These are phyloP conservation scores for Mycteria americana DNA, from an alignment of 2,797 vertebrate species.

Conservation along the genomic window DNA sequence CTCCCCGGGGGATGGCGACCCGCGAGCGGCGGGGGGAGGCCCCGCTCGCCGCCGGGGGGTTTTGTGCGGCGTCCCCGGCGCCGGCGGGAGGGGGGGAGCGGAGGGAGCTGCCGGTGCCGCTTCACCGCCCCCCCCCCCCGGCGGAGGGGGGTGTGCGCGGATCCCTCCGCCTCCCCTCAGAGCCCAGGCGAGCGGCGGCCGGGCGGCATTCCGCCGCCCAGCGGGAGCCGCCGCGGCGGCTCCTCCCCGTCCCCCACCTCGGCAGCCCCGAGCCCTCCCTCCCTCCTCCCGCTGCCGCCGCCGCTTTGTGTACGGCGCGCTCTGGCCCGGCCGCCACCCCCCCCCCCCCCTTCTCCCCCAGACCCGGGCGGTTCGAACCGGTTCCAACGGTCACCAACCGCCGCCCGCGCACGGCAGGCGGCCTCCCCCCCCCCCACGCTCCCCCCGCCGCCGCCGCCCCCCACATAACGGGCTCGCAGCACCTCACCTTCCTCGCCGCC, in stretches of 20 bases:
- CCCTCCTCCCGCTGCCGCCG: not conserved
- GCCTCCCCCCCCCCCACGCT: not conserved
- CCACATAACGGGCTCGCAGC: slow-evolving; percentile 11
- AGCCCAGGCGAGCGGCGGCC: not conserved
- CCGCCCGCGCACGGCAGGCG: not conserved
- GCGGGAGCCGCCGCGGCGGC: not conserved
- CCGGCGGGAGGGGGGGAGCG: not conserved
- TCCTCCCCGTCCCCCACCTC: not conserved
- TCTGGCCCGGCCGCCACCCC: not conserved
- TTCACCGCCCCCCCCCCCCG: not conserved
- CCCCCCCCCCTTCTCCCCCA: not conserved
- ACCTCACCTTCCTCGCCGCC: slow-evolving; percentile 64
- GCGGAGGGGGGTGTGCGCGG: not conserved
- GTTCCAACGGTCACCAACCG: not conserved
- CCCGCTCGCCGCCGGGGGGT: not conserved
- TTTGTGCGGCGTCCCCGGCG: not conserved
- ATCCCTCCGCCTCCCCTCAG: not conserved
- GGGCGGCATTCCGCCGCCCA: not conserved
- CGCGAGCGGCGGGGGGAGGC: not conserved
- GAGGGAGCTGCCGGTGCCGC: not conserved
- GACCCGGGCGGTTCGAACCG: slow-evolving; percentile 48
- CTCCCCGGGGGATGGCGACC: not conserved
- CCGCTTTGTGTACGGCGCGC: slow-evolving; percentile 35
- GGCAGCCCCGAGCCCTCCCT: not conserved
- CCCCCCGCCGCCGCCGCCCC: not conserved